A percentile compares a stretch with the other conserved stretches of the same genome.
phyloP scores from a whole-genome alignment of 2,797 vertebrate genomes.

The Danio albolineatus region DNA sequence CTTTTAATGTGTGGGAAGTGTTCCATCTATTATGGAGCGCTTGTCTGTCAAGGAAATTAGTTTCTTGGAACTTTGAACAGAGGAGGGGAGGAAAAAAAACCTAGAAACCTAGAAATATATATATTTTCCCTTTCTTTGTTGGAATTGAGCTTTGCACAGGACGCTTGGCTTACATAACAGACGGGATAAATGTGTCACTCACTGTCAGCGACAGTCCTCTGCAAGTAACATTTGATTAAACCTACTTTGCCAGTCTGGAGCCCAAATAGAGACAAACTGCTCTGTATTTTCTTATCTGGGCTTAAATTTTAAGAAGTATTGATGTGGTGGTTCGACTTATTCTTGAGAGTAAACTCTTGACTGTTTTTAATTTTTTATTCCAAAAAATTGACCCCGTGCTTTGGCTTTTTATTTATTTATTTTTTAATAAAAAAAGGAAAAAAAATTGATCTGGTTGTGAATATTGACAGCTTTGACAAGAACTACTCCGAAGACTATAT shows the following conservation, averaged over 20 bases:
- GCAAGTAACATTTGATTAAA: conserved; percentile 57
- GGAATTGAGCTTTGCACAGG: conserved; percentile 73
- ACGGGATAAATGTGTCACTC: conserved; percentile 81
- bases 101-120: conserved; percentile 67
- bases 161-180: conserved; percentile 76
- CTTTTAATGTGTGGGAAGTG: conserved; percentile 78
- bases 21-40: conserved; percentile 78
- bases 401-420: too few species aligned
- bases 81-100: conserved; percentile 54
- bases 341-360: not conserved
- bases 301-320: not conserved
- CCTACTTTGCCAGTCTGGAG: conserved; percentile 28
- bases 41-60: conserved; percentile 82
- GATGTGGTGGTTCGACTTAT: conserved; percentile 5
- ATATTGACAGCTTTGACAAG: not conserved
- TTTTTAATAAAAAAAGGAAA: too few species aligned
- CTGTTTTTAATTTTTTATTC: not conserved
- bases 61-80: conserved; percentile 63
- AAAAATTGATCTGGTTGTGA: not conserved
- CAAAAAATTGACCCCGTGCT: not conserved
- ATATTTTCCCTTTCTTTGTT: conserved; percentile 73
- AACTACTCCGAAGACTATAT: not conserved
- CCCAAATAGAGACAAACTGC: conserved; percentile 15
- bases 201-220: conserved; percentile 75
- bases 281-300: conserved; percentile 7